Evolutionary conservation across 2,797 vertebrate genomes (phyloP).

Genomic region (Epinephelus awoara): DNA sequence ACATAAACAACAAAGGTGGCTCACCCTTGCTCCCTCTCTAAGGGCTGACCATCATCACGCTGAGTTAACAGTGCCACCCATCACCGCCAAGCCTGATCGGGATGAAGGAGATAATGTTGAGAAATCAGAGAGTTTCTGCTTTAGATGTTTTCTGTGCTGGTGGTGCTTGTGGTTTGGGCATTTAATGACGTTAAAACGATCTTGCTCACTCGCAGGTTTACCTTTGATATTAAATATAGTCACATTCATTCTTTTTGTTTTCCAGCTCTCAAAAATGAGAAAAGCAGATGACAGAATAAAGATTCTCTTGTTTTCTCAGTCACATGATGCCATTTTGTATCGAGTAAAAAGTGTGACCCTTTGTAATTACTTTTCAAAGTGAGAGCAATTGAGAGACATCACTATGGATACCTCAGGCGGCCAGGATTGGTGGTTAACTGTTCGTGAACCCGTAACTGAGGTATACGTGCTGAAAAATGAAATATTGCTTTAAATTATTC

Average conservation of each 20-base stretch:
- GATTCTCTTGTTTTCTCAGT: conserved; percentile 6
- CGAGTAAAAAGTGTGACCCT: conserved; percentile 25
- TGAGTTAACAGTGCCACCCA: conserved; percentile 75
- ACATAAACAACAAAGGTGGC: conserved; percentile 85
- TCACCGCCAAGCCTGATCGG: conserved; percentile 58
- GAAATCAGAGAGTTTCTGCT: conserved; percentile 21
- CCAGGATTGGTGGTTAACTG: conserved; percentile 29
- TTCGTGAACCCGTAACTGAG: conserved; percentile 26
- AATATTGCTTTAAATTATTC: conserved; percentile 76
- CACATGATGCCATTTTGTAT: background rate
- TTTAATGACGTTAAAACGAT: background rate
- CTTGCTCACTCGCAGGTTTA: background rate
- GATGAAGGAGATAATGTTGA: conserved; percentile 38
- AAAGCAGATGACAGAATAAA: conserved; percentile 7
- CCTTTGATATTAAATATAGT: background rate
- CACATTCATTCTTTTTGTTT: background rate
- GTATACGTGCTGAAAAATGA: conserved; percentile 52
- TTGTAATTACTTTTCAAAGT: conserved; percentile 37
- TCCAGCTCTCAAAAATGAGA: background rate
- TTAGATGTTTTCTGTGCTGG: conserved; percentile 2
- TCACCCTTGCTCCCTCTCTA: conserved; percentile 76
- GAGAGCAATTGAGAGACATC: conserved; percentile 36
- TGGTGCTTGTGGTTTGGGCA: background rate
- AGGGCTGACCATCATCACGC: conserved; percentile 79
- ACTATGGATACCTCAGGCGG: conserved; percentile 23